Evolutionary conservation across 2,797 vertebrate species (phyloP).

Genomic region (Cryptoprocta ferox): DNA sequence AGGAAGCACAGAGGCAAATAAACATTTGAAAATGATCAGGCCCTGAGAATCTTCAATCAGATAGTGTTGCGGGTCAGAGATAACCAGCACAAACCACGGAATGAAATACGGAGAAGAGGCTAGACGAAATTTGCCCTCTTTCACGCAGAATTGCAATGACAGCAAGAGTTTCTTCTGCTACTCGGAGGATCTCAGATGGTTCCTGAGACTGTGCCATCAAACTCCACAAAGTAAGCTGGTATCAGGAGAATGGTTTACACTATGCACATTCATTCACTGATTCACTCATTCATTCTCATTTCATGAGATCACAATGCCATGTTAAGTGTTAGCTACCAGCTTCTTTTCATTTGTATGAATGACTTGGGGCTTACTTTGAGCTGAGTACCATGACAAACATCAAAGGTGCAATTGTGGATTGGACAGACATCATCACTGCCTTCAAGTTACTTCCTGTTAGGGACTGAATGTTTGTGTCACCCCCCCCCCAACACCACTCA

Average conservation of each 20-base stretch:
- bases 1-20: slow-evolving; percentile 74
- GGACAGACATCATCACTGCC: neutral
- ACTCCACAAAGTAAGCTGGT: neutral
- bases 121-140: neutral
- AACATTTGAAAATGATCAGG: slow-evolving; percentile 82
- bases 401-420: neutral
- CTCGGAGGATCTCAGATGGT: neutral
- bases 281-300: neutral
- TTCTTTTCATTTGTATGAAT: neutral
- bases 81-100: neutral
- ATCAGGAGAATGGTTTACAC: neutral
- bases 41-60: slow-evolving; percentile 60
- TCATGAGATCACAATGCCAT: neutral
- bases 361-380: neutral
- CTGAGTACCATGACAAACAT: neutral
- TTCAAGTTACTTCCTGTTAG: neutral
- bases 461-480: neutral
- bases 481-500: neutral
- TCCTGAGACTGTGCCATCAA: neutral
- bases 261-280: neutral
- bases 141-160: neutral
- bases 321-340: neutral
- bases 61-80: slow-evolving; percentile 32
- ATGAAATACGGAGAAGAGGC: slow-evolving; percentile 4
- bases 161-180: slow-evolving; percentile 31